A percentile compares a stretch with the other conserved stretches of the same genome.
phyloP scores from a whole-genome alignment of 1,140 invertebrate genomes.

The Nephila pilipes region DNA sequence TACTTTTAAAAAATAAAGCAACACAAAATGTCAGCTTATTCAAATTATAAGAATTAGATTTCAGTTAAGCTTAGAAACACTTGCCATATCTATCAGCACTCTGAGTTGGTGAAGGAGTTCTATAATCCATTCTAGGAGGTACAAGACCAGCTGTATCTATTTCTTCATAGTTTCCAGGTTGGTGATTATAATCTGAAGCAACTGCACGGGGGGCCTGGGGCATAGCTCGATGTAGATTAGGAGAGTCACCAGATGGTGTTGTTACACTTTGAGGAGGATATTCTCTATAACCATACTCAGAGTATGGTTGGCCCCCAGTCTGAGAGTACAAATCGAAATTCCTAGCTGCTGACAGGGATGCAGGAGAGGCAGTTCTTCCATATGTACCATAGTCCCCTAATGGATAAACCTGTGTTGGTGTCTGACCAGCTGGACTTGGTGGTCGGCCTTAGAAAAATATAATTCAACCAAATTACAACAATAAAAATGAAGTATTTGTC shows the following conservation, averaged over 20 bases:
- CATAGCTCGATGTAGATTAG: constrained; percentile 82
- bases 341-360: constrained; percentile 4
- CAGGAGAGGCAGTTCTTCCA: constrained; percentile 74
- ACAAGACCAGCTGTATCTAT: constrained; percentile 83
- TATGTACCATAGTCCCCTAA: constrained; percentile 74
- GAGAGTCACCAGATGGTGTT: constrained; percentile 82
- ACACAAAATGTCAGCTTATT: no score
- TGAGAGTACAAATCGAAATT: constrained; percentile 69
- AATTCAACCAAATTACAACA: no score
- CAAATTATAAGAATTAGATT: no score
- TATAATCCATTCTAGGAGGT: constrained; percentile 87
- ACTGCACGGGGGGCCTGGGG: constrained; percentile 78
- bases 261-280: constrained; percentile 69
- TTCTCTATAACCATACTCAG: constrained; percentile 74
- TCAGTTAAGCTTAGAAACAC: neutral
- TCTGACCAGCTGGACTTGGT: constrained; percentile 76
- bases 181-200: constrained; percentile 82
- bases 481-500: no score
- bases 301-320: constrained; percentile 27
- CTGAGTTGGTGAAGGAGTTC: constrained; percentile 86
- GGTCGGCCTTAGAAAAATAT: constrained; percentile 72
- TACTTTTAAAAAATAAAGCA: no score
- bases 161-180: constrained; percentile 86
- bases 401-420: constrained; percentile 49
- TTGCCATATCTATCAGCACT: constrained; percentile 85